These are phyloP conservation scores for Apeira syringaria DNA, from an alignment of 2,888 invertebrate genomes.

Conservation along the genomic window DNA sequence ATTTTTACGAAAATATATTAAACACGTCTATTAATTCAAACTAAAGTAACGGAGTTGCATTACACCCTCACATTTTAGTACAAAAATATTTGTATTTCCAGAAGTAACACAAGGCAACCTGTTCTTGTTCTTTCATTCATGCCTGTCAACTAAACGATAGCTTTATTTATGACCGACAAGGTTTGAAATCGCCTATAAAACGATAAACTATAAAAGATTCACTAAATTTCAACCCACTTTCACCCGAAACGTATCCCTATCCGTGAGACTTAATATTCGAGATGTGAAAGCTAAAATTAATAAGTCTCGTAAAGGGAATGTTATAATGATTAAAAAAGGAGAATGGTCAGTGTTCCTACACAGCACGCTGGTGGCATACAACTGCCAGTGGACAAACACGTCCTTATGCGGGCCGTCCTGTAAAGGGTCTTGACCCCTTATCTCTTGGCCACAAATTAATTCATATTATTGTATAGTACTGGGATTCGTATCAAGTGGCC, in stretches of 20 bases:
- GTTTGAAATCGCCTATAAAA: constrained; percentile 11
- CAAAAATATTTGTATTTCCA: constrained; percentile 13
- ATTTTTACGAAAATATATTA: too few species aligned
- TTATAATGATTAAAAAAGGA: constrained; percentile 29
- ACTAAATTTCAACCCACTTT: constrained; percentile 10
- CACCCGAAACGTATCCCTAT: constrained; percentile 1
- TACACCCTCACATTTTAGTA: constrained; percentile 10
- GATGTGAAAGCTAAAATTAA: constrained; percentile 7
- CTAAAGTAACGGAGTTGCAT: constrained; percentile 5
- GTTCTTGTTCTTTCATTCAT: constrained; percentile 12
- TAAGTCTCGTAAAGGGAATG: constrained; percentile 15
- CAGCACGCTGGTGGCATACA: constrained; percentile 21
- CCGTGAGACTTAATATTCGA: background rate
- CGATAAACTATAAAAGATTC: background rate
- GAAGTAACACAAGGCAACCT: constrained; percentile 6
- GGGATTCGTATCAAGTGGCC: constrained; percentile 48
- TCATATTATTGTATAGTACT: background rate
- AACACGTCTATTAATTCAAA: constrained; percentile 10
- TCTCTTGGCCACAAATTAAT: constrained; percentile 33
- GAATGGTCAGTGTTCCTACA: constrained; percentile 22
- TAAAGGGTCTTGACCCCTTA: constrained; percentile 69
- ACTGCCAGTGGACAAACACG: constrained; percentile 49
- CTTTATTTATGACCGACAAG: constrained; percentile 12
- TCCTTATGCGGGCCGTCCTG: constrained; percentile 60
- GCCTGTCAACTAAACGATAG: background rate